These are phyloP conservation scores for Decapterus maruadsi DNA, from an alignment of 2,797 vertebrate genomes.

Conservation along the genomic window DNA sequence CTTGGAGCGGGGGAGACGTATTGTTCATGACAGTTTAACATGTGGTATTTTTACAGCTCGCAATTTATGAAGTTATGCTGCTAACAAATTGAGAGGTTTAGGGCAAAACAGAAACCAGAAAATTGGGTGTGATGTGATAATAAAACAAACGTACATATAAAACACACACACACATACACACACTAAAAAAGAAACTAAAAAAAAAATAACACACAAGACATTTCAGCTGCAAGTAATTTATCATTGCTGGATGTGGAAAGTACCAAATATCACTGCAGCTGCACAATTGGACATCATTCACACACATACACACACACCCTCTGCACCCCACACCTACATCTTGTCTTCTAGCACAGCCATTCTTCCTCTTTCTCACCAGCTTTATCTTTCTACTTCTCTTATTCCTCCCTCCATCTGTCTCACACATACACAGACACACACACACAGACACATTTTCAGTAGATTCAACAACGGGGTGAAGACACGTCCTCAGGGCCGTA, in stretches of 20 bases:
- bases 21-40: conserved; percentile 53
- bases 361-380: conserved; percentile 4
- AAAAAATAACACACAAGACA: conserved; percentile 47
- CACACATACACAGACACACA: background rate
- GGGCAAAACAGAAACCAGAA: conserved; percentile 72
- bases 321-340: conserved; percentile 40
- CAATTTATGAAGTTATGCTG: conserved; percentile 70
- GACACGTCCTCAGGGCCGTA: conserved; percentile 36
- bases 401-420: background rate
- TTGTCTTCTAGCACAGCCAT: conserved; percentile 1
- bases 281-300: conserved; percentile 51
- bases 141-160: conserved; percentile 63
- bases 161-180: conserved; percentile 3
- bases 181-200: conserved; percentile 28
- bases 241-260: conserved; percentile 73
- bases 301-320: conserved; percentile 33
- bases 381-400: conserved; percentile 6
- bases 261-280: conserved; percentile 80
- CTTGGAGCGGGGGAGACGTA: conserved; percentile 13
- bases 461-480: conserved; percentile 28
- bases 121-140: conserved; percentile 72
- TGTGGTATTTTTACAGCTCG: conserved; percentile 65
- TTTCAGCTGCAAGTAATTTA: conserved; percentile 79
- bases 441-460: conserved; percentile 5
- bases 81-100: conserved; percentile 72